Base-by-base conservation (phyloP, 2,797 vertebrate genomes). In the Meriones psammophilus region DNA sequence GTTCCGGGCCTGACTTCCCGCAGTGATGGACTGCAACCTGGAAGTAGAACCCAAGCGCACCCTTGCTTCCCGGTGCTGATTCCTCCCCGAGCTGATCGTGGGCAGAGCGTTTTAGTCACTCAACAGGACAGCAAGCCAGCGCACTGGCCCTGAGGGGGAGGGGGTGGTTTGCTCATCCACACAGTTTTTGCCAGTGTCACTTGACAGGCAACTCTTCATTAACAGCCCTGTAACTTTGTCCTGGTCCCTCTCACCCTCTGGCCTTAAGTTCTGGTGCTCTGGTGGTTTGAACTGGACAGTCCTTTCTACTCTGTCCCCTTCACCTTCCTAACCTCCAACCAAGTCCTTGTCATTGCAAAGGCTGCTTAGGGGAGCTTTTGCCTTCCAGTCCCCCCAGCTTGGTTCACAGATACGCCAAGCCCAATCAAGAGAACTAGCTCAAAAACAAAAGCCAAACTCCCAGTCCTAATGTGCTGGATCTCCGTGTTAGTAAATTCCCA, bases 401-500 rank as follows among this genome's bases (percentile, higher is more conserved):
- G 80, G 12, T 39, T 89, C 89, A 88, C 62, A n/a, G 60, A 97
- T 68, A 46, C 76, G 90, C 84, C 36, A 92, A 92, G 96, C 13
- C 24, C 79, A 71, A 92, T 96, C 78, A 92, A 94, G 1, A 89
- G 36, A 85, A 78, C 7, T 24, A 22, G 30, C 68, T 92, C 58
- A 69, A 39, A 94, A 96, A 50, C 26, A 73, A 92, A 46, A 81
- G 78, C 60, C 58, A 42, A 80, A 66, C 39, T 79, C 60, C 78
- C 54, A 80, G 5, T 30, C 66, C 86, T 58, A 74, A 50, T 0
- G 1, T 69, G 42, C 68, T 14, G 36, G 77, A 71, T 6, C 17
- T 2, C 5, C 5, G 3, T 68, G 50, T 71, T 78, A 94, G 71
- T 28, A 78, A 42, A 14, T n/a, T 39, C 83, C 87, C 86, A n/a